phyloP scores from a whole-genome alignment of 2,888 invertebrate genomes.

The Andrena praecox region DNA sequence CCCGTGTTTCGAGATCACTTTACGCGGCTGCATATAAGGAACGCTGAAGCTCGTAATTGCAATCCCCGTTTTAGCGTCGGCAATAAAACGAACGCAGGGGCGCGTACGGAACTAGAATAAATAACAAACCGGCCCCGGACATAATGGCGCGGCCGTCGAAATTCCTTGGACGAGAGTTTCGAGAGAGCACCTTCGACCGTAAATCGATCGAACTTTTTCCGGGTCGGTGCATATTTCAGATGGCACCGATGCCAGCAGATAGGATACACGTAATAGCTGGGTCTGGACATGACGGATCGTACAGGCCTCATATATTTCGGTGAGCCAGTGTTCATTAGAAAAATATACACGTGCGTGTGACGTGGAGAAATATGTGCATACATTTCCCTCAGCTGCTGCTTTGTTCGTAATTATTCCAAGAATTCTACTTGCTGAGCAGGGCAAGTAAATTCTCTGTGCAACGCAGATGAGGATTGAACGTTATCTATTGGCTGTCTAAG shows the following conservation, averaged over 20 bases:
- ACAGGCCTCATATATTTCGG: constrained; percentile 35
- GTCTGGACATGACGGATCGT: constrained; percentile 61
- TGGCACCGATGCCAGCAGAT: constrained; percentile 65
- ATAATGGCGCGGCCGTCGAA: constrained; percentile 40
- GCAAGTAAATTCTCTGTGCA: background rate
- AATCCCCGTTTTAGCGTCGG: background rate
- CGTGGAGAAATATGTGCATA: background rate
- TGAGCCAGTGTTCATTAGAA: constrained; percentile 64
- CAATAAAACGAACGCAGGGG: constrained; percentile 16
- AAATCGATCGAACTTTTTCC: constrained; percentile 63
- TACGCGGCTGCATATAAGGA: too few species aligned
- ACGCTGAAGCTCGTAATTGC: background rate
- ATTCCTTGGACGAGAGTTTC: constrained; percentile 46
- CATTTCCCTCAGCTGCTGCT: too few species aligned
- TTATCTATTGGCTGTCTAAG: background rate
- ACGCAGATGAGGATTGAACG: background rate
- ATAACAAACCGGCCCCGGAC: constrained; percentile 15
- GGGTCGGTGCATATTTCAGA: constrained; percentile 67
- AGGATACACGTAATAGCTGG: constrained; percentile 61
- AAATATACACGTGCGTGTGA: constrained; percentile 33
- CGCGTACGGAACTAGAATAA: constrained; percentile 19
- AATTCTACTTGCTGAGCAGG: background rate
- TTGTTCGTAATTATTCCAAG: too few species aligned
- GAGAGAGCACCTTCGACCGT: constrained; percentile 36
- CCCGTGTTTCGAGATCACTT: too few species aligned